Conservation (phyloP, 2,888 invertebrate genomes). For the Druceiella hillmani region DNA sequence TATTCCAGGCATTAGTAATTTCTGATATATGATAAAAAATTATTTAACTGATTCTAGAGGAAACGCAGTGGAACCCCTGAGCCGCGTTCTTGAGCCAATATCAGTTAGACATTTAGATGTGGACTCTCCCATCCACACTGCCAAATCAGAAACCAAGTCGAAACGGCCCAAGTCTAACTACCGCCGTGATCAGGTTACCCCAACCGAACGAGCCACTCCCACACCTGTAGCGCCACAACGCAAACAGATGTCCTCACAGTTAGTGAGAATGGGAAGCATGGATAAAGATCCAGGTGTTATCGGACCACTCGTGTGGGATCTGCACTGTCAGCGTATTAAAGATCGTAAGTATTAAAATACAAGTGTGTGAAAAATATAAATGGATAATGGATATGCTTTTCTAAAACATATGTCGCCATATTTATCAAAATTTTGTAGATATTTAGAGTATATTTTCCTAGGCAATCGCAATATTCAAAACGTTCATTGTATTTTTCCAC, state of each 20-base stretch:
- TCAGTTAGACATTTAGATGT: slow-evolving; percentile 67
- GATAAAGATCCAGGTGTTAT: slow-evolving; percentile 78
- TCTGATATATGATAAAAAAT: too few relatives aligned
- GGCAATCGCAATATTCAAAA: too few relatives aligned
- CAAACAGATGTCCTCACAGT: slow-evolving; percentile 43
- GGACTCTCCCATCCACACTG: slow-evolving; percentile 36
- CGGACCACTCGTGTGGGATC: slow-evolving; percentile 79
- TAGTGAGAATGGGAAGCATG: slow-evolving; percentile 65
- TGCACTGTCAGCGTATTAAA: slow-evolving; percentile 65
- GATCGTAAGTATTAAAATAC: slow-evolving; percentile 35
- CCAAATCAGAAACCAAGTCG: slow-evolving; percentile 26
- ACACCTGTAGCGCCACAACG: slow-evolving; percentile 32
- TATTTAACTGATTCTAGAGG: slow-evolving; percentile 44
- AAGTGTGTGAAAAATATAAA: too few relatives aligned
- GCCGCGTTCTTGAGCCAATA: slow-evolving; percentile 72
- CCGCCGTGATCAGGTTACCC: background rate
- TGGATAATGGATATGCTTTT: too few relatives aligned
- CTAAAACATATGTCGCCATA: too few relatives aligned
- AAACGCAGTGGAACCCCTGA: slow-evolving; percentile 70
- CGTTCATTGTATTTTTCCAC: too few relatives aligned
- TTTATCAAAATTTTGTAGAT: too few relatives aligned
- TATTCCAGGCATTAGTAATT: too few relatives aligned
- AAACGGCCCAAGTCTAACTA: slow-evolving; percentile 11
- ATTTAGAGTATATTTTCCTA: too few relatives aligned
- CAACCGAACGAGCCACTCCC: background rate